Conservation (phyloP, 2,113 vertebrate genomes). For the Colistium nudipinnis region DNA sequence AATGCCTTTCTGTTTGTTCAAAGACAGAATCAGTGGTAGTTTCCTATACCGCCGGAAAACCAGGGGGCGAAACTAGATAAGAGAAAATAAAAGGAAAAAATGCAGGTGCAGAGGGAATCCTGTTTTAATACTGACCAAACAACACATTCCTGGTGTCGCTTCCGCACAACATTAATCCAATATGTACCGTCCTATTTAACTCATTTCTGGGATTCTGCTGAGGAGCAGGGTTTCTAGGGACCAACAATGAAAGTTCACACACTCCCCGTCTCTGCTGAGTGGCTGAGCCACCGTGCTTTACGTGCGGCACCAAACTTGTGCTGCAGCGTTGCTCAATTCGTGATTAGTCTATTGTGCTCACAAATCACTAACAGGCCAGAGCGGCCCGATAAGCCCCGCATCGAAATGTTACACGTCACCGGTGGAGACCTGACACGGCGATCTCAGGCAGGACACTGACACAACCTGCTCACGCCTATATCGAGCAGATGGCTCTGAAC, state of each 20-base stretch:
- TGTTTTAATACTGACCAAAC: no score
- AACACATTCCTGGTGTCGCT: conserved; percentile 8
- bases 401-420: conserved; percentile 27
- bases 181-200: background rate
- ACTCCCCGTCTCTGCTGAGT: background rate
- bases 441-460: conserved; percentile 23
- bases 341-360: conserved; percentile 18
- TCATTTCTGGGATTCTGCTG: conserved; percentile 9
- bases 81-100: conserved; percentile 19
- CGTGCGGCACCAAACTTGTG: conserved; percentile 36
- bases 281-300: conserved; percentile 8
- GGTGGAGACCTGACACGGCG: conserved; percentile 28
- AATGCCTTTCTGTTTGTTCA: conserved; percentile 36
- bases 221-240: conserved; percentile 21
- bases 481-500: conserved; percentile 57
- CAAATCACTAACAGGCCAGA: conserved; percentile 19
- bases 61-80: conserved; percentile 36
- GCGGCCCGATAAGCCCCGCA: conserved; percentile 16
- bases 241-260: background rate
- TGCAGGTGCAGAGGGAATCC: conserved; percentile 42
- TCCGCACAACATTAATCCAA: conserved; percentile 9
- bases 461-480: conserved; percentile 51
- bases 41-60: conserved; percentile 38
- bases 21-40: conserved; percentile 4
- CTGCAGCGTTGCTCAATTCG: background rate